A percentile compares a stretch with the other conserved stretches of the same genome.
Conservation (phyloP, 30 jellyfish, hydroid and myxozoan genomes). For the Pseudorhiza aurosa region DNA sequence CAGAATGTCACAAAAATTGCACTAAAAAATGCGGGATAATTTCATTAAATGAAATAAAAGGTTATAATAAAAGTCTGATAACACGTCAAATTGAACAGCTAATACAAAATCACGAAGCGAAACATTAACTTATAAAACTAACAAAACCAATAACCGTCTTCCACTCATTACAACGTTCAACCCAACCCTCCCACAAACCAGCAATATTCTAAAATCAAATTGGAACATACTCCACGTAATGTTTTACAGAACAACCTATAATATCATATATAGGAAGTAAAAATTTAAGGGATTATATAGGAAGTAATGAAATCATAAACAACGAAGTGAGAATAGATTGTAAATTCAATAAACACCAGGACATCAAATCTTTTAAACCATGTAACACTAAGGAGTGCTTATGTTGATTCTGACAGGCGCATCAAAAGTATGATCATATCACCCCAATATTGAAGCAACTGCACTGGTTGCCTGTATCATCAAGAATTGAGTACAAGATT, state of each 20-base stretch:
- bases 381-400: conserved; percentile 16
- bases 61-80: background rate
- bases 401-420: background rate
- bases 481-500: no score
- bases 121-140: conserved; percentile 18
- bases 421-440: no score
- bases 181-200: conserved; percentile 16
- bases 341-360: conserved; percentile 1
- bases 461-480: no score
- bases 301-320: conserved; percentile 17
- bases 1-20: background rate
- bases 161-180: conserved; percentile 23
- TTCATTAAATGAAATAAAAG: conserved; percentile 4
- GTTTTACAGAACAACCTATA: conserved; percentile 18
- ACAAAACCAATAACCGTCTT: background rate
- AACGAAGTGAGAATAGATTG: background rate
- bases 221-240: conserved; percentile 18
- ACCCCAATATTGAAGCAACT: no score
- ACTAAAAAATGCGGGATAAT: background rate
- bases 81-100: conserved; percentile 8
- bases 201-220: conserved; percentile 3
- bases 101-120: background rate
- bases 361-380: conserved; percentile 14
- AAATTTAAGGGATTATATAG: conserved; percentile 8
- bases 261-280: conserved; percentile 23